A percentile compares a stretch with the other conserved stretches of the same genome.
phyloP scores from a whole-genome alignment of 1,140 invertebrate species.

The Zaprionus davidi region DNA sequence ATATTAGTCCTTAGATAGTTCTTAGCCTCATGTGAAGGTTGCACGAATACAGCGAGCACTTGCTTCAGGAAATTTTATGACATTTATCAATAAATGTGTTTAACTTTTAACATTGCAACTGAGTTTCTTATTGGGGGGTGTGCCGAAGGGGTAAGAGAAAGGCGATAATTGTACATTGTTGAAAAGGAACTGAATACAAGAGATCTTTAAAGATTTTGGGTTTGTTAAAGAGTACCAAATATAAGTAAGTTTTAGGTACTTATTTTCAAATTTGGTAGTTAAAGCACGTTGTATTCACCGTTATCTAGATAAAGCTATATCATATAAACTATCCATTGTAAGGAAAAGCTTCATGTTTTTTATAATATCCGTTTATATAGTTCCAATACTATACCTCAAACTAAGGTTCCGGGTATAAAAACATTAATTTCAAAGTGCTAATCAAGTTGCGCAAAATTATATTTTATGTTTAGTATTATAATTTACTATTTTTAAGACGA shows the following conservation, averaged over 20 bases:
- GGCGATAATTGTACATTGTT: no score
- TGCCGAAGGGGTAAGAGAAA: no score
- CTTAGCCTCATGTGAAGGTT: conserved; percentile 67
- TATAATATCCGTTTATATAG: background rate
- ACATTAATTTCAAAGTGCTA: background rate
- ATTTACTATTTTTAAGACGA: background rate
- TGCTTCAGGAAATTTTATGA: conserved; percentile 49
- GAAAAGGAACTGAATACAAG: no score
- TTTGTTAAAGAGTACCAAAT: no score
- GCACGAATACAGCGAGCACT: conserved; percentile 44
- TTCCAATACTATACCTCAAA: background rate
- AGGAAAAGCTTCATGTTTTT: background rate
- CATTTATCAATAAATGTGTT: conserved; percentile 67
- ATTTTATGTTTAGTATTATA: background rate
- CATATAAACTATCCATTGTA: background rate
- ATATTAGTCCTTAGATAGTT: conserved; percentile 83
- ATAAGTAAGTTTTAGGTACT: no score
- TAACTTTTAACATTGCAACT: conserved; percentile 30
- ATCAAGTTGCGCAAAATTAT: background rate
- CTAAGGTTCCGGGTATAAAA: background rate
- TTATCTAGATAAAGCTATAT: no score
- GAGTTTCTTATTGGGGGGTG: background rate
- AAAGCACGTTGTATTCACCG: no score
- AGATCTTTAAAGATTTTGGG: no score
- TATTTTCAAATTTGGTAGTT: no score